Percentiles rank a stretch among this genome's conserved stretches.
Evolutionary conservation across 2,113 vertebrate species (phyloP).

Genomic region (Myiopsitta monachus): DNA sequence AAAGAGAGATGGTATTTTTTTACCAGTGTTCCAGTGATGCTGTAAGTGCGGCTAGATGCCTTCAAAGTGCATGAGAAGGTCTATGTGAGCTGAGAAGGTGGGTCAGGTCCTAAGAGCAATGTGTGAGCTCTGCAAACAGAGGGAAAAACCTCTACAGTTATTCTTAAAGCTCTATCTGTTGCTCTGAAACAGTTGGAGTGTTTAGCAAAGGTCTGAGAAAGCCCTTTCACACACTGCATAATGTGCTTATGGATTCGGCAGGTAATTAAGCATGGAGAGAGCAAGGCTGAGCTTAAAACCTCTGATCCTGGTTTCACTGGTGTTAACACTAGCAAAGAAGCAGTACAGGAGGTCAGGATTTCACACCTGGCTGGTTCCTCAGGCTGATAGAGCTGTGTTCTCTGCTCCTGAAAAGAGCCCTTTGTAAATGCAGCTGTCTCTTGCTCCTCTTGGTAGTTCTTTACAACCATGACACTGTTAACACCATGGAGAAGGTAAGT

Average conservation of each 20-base stretch:
- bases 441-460: neutral
- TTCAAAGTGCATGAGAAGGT: neutral
- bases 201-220: neutral
- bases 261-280: conserved; percentile 32
- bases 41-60: neutral
- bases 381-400: neutral
- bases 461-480: neutral
- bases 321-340: neutral
- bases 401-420: neutral
- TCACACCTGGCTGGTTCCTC: conserved; percentile 7
- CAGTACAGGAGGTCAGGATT: conserved; percentile 6
- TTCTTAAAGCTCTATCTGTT: neutral
- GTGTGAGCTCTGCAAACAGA: neutral
- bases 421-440: neutral
- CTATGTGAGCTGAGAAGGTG: neutral
- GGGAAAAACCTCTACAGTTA: neutral
- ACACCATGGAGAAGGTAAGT: neutral
- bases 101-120: neutral
- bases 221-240: neutral
- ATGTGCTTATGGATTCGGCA: neutral
- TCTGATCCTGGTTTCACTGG: neutral
- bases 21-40: neutral
- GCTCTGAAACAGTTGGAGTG: neutral
- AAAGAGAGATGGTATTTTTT: neutral
- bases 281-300: neutral